phyloP scores from a whole-genome alignment of 1,140 invertebrate genomes.

The Solenopsis fugax region DNA sequence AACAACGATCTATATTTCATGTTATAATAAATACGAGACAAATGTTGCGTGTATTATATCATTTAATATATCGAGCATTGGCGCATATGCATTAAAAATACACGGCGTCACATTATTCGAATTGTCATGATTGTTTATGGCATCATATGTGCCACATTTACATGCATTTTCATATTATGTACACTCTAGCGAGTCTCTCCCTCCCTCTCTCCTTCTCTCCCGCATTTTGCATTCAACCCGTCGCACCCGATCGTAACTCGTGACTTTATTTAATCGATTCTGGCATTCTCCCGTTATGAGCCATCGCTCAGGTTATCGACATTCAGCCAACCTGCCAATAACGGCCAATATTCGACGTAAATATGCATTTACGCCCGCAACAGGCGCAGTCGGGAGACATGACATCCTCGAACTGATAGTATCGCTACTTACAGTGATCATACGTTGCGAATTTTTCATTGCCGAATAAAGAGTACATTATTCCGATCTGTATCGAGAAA shows the following conservation, averaged over 20 bases:
- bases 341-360: constrained; percentile 44
- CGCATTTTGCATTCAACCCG: constrained; percentile 32
- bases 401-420: not conserved
- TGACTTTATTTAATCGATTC: constrained; percentile 55
- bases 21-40: constrained; percentile 6
- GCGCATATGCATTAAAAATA: constrained; percentile 1
- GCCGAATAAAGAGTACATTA: not conserved
- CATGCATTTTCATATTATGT: constrained; percentile 26
- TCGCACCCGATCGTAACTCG: constrained; percentile 32
- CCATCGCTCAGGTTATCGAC: constrained; percentile 58
- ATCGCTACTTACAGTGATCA: not conserved
- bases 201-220: not conserved
- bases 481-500: not conserved
- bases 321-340: constrained; percentile 52
- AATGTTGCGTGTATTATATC: constrained; percentile 4
- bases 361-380: constrained; percentile 44
- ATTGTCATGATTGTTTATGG: constrained; percentile 43
- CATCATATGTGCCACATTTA: constrained; percentile 24
- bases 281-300: constrained; percentile 39
- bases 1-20: constrained; percentile 1
- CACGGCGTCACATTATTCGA: constrained; percentile 1
- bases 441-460: not conserved
- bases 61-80: constrained; percentile 1
- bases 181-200: not conserved
- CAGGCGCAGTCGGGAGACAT: constrained; percentile 20